Base-by-base conservation (phyloP, 2,888 invertebrate species). In the Cosmia pyralina region DNA sequence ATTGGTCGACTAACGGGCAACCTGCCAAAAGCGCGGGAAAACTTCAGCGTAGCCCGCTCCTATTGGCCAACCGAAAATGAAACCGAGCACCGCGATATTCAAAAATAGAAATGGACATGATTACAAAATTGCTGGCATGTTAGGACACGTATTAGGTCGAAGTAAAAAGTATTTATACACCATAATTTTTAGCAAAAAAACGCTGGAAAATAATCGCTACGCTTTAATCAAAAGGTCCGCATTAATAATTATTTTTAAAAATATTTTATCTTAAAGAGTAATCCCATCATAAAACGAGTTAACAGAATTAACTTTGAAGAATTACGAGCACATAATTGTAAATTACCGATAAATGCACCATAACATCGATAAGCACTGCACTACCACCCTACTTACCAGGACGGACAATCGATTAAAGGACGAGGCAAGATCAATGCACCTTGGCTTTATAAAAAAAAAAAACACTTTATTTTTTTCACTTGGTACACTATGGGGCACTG, bases 21-120 rank as follows among this genome's bases (percentile, higher is more conserved):
- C 76, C 77, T 93, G 95, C 96, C 96, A 95, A 95, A 94, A 93
- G 89, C 92, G 94, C 93, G 94, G 94, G 92, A 93, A 94, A 93
- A 90, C 89, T 92, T 90, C 81, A 87, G 87, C 91, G 90, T 88
- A 90, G 88, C 87, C 84, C 77, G 82, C 86, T 91, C 87, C 93
- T 88, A 95, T 95, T 95, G 96, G 95, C 84, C 82, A 85, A 86
- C 89, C 88, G 78, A 90, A 90, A 91, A 88, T 92, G 95, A 91
- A 96, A 95, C 94, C 94, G 92, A 95, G 95, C 96, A 95, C 96
- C 96, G 95, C 96, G 94, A 91, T 94, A 94, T 96, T 96, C 94
- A 94, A 96, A 96, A 96, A 96, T 96, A 96, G 96, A 95, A 90
- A 88, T 89, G 87, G 90, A 88, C 88, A 80, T 82, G 87, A 88